A percentile compares a stretch with the other conserved stretches of the same genome.
phyloP scores from a whole-genome alignment of 2,888 invertebrate genomes.

The Apocheima hispidaria region DNA sequence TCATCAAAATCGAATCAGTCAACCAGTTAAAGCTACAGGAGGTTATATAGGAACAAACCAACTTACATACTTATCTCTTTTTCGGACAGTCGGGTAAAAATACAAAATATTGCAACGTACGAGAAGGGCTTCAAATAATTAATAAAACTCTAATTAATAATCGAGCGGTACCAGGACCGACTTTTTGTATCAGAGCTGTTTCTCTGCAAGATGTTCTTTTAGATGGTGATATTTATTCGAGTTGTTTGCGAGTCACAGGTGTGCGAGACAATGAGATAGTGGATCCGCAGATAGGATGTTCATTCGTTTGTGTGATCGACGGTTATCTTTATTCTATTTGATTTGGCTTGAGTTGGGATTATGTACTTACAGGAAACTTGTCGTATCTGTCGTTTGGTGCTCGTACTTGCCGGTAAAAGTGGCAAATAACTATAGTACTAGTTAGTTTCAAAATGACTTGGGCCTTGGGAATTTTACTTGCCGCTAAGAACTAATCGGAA shows the following conservation, averaged over 20 bases:
- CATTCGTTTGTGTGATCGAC: constrained; percentile 24
- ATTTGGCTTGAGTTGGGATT: constrained; percentile 11
- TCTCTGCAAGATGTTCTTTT: not conserved
- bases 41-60: no score
- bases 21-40: no score
- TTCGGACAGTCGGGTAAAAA: no score
- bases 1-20: no score
- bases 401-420: not conserved
- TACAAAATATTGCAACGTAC: no score
- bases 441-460: not conserved
- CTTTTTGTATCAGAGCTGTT: not conserved
- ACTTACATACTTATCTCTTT: no score
- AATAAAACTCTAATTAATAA: no score
- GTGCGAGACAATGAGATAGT: constrained; percentile 31
- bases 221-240: constrained; percentile 32
- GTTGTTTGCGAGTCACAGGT: constrained; percentile 37
- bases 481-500: no score
- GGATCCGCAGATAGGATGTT: constrained; percentile 27
- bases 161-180: no score
- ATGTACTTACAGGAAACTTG: not conserved
- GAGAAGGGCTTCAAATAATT: no score
- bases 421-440: not conserved
- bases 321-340: constrained; percentile 24
- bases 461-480: no score
- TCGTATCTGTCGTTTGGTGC: not conserved